phyloP scores from a whole-genome alignment of 1,140 invertebrate genomes.

The Drosophila grimshawi region DNA sequence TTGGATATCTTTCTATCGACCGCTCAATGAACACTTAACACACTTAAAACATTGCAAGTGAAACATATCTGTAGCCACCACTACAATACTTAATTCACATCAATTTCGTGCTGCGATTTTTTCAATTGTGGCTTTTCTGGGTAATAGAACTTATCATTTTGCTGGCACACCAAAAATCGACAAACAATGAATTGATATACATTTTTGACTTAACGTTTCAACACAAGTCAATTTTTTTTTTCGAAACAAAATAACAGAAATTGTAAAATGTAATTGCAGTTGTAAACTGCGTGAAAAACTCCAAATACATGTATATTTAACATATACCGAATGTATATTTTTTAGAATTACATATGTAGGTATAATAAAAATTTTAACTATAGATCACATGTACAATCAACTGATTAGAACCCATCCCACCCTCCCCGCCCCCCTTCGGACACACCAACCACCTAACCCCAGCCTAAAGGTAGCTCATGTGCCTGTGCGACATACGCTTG shows the following conservation, averaged over 20 bases:
- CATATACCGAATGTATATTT: slow-evolving; percentile 11
- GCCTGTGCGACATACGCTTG: slow-evolving; percentile 63
- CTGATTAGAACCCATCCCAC: background rate
- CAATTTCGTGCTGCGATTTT: no score
- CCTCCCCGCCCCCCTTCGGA: no score
- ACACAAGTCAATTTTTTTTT: no score
- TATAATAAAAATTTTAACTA: slow-evolving; percentile 52
- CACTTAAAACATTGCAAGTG: no score
- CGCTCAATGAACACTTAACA: no score
- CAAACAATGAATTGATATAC: background rate
- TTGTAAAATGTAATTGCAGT: slow-evolving; percentile 1
- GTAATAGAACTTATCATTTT: background rate
- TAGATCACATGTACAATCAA: slow-evolving; percentile 62
- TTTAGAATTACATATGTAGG: slow-evolving; percentile 10
- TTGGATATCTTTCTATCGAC: no score
- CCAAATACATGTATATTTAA: slow-evolving; percentile 19
- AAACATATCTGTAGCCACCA: slow-evolving; percentile 12
- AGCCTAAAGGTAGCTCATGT: slow-evolving; percentile 69
- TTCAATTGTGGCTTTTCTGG: no score
- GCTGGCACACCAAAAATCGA: background rate
- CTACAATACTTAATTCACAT: no score
- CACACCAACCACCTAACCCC: background rate
- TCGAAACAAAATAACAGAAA: no score
- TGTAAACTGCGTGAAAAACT: slow-evolving; percentile 13
- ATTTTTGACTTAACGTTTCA: background rate